These are phyloP conservation scores for Gasterosteus nipponicus DNA, from an alignment of 2,113 vertebrate species.

Conservation along the genomic window DNA sequence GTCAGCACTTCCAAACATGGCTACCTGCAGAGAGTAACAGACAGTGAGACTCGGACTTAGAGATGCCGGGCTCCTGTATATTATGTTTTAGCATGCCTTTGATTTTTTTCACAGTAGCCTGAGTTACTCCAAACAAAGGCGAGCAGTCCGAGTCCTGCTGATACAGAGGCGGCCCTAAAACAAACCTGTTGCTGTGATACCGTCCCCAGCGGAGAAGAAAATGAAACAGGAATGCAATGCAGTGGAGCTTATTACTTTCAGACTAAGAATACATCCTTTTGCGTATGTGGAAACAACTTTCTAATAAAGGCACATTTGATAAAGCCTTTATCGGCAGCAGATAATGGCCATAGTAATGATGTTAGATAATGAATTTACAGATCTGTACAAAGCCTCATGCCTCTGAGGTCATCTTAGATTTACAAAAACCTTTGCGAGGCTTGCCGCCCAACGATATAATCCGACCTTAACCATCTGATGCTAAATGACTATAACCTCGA, in stretches of 20 bases:
- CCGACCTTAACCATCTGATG: not conserved
- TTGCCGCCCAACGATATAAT: not conserved
- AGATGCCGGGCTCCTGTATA: conserved; percentile 79
- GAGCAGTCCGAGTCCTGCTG: conserved; percentile 66
- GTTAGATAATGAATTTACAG: not conserved
- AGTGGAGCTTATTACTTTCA: conserved; percentile 26
- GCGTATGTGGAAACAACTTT: not conserved
- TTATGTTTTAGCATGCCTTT: conserved; percentile 81
- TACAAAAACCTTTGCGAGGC: not conserved
- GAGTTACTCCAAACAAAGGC: conserved; percentile 80
- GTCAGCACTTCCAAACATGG: conserved; percentile 86
- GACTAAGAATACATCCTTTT: not conserved
- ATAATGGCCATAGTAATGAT: not conserved
- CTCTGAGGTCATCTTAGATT: not conserved
- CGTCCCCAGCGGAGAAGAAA: conserved; percentile 25
- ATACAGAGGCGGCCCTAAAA: conserved; percentile 69
- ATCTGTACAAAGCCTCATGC: not conserved
- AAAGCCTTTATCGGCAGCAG: not conserved
- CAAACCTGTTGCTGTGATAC: conserved; percentile 74
- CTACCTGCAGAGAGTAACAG: conserved; percentile 77
- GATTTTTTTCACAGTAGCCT: conserved; percentile 80
- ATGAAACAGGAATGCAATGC: conserved; percentile 45
- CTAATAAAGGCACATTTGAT: not conserved
- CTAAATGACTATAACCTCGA: not conserved
- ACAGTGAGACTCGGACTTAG: conserved; percentile 73